phyloP scores from a whole-genome alignment of 2,888 invertebrate species.

The Glaucopsyche alexis region DNA sequence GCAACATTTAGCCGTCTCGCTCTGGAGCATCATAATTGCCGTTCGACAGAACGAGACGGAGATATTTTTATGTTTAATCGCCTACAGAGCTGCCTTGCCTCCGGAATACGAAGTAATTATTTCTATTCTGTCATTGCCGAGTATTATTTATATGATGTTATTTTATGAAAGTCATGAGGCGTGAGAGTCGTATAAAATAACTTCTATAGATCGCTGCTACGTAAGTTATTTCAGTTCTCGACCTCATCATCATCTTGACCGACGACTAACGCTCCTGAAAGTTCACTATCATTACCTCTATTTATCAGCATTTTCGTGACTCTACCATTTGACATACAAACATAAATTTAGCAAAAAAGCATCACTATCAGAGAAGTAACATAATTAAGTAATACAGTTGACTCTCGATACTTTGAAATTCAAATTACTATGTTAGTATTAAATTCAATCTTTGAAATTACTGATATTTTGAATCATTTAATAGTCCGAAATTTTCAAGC shows the following conservation, averaged over 20 bases:
- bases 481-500: too few species aligned
- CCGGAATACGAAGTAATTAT: constrained; percentile 80
- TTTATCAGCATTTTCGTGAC: too few species aligned
- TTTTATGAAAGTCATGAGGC: constrained; percentile 46
- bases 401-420: too few species aligned
- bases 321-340: too few species aligned
- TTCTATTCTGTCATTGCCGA: constrained; percentile 79
- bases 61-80: constrained; percentile 52
- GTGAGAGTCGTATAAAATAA: not conserved
- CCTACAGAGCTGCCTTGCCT: constrained; percentile 63
- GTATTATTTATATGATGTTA: constrained; percentile 73
- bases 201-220: not conserved
- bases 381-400: too few species aligned
- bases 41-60: constrained; percentile 52
- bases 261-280: too few species aligned
- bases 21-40: constrained; percentile 49
- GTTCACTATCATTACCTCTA: too few species aligned
- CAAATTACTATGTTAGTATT: too few species aligned
- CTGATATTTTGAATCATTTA: too few species aligned
- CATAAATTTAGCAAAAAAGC: too few species aligned
- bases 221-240: not conserved
- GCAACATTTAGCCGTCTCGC: constrained; percentile 64
- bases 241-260: not conserved
- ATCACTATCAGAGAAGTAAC: too few species aligned
- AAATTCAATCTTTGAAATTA: too few species aligned